Evolutionary conservation across 2,113 vertebrate species (phyloP).

Genomic region (Carettochelys insculpta): DNA sequence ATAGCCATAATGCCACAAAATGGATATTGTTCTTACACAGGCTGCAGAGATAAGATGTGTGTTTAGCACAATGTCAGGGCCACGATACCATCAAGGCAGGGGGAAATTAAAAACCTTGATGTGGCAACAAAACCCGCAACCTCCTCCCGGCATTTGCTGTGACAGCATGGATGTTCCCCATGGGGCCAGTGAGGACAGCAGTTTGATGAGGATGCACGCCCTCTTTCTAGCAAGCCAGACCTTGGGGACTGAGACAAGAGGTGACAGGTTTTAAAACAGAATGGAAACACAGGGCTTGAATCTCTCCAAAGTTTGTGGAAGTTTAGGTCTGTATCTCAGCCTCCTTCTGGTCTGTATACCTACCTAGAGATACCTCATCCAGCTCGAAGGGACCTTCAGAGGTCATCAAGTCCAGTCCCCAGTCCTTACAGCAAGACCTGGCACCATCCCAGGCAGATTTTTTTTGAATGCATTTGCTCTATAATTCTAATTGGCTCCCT

Average conservation of each 20-base stretch:
- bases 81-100: background rate
- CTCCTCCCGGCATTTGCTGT: rapidly evolving
- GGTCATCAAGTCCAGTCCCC: too few species aligned
- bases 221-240: background rate
- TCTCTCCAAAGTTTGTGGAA: rapidly evolving
- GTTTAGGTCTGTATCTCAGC: background rate
- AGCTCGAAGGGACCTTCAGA: too few species aligned
- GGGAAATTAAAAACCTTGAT: constrained; percentile 20
- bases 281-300: background rate
- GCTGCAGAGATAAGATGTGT: constrained; percentile 55
- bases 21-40: constrained; percentile 37
- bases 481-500: too few species aligned
- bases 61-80: constrained; percentile 7
- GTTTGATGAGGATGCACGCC: rapidly evolving
- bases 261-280: rapidly evolving
- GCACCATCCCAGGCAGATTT: too few species aligned
- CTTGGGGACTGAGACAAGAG: background rate
- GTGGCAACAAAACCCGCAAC: background rate
- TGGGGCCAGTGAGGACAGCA: background rate
- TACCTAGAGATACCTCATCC: too few species aligned
- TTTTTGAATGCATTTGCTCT: too few species aligned
- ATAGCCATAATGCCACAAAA: constrained; percentile 31
- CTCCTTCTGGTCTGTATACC: rapidly evolving
- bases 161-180: background rate
- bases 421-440: too few species aligned